Evolutionary conservation across 2,888 invertebrate species (phyloP).

Genomic region (Anorthoa munda): DNA sequence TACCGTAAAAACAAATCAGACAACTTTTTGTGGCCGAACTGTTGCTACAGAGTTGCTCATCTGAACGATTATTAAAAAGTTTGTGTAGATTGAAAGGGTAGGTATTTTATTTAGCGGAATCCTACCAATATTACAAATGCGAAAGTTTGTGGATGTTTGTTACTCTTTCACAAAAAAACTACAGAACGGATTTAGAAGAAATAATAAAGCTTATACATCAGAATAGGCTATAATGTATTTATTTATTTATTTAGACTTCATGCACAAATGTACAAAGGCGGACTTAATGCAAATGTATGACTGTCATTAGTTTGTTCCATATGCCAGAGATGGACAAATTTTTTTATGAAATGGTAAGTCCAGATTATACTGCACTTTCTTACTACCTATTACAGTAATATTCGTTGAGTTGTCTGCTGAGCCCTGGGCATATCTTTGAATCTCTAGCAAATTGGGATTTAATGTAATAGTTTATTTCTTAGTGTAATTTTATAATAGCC

Average conservation of each 20-base stretch:
- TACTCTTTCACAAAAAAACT: too few relatives aligned
- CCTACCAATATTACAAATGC: too few relatives aligned
- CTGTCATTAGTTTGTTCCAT: constrained; percentile 24
- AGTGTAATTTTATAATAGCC: background rate
- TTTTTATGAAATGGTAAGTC: background rate
- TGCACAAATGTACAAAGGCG: too few relatives aligned
- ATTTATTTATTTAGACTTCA: too few relatives aligned
- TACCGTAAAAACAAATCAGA: constrained; percentile 49
- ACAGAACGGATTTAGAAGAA: too few relatives aligned
- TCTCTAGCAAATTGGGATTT: constrained; percentile 24
- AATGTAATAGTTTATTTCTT: background rate
- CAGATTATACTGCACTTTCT: background rate
- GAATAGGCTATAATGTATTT: too few relatives aligned
- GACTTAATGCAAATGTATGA: too few relatives aligned
- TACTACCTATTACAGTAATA: background rate
- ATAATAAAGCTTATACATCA: too few relatives aligned
- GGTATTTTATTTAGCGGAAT: constrained; percentile 33
- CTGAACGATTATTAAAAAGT: constrained; percentile 46
- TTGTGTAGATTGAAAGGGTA: constrained; percentile 21
- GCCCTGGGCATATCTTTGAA: background rate
- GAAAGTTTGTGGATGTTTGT: too few relatives aligned
- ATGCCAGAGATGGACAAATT: constrained; percentile 34
- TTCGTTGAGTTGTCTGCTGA: background rate
- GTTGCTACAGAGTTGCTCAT: constrained; percentile 52
- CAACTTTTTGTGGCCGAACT: constrained; percentile 54